Evolutionary conservation across 1,140 invertebrate genomes (phyloP), one percentile per base, ranked within the genome.

Genomic region (Trichogramma pretiosum): DNA sequence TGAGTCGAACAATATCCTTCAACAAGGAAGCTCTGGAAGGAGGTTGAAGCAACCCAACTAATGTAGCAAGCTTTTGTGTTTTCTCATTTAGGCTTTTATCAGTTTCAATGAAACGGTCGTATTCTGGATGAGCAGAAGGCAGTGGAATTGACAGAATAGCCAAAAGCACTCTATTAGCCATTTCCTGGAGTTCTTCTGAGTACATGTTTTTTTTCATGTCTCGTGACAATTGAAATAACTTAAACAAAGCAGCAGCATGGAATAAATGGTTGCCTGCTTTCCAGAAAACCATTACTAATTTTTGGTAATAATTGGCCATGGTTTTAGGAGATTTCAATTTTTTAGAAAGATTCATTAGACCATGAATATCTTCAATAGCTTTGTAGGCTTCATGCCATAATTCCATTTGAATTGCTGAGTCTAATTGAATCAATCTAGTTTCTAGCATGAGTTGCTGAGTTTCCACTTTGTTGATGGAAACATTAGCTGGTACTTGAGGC

Each of bases 241-340:
- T 93, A 24, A 98, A 84, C 3, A 98, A 68, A 3, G 97, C 93
- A 5, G 93, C 91, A 1, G 97, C 94, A 70, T 99, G 97, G 76
- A 98, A 99, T 10, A 99, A 72, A 54, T 89, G 88, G 68, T 98
- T 97, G 1, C 93, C 93, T 26, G 94, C 93, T 68, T 99, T 99
- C 86, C 92, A 98, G 68, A 99, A 99, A 0, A 99, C 94, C 64
- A 99, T 84, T 0, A 94, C 90, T 13, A 99, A 70, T 66, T 98
- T 96, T 56, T 94, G 89, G 62, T 95, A 98, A 65, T 97, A 98
- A 63, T 95, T 96, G 5, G 93, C 92, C 92, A 97, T 96, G 14
- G 94, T 89, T 64, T 94, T 92, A 2, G 93, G 89, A 13, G 93
- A 89, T 0, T 92, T 90, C 2, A 83, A 83, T 67, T 96, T 98